A percentile compares a stretch with the other conserved stretches of the same genome.
These are phyloP conservation scores for Parazoanthus atlanticus DNA, from an alignment of 92 coral and sea anemone genomes.

Conservation along the genomic window DNA sequence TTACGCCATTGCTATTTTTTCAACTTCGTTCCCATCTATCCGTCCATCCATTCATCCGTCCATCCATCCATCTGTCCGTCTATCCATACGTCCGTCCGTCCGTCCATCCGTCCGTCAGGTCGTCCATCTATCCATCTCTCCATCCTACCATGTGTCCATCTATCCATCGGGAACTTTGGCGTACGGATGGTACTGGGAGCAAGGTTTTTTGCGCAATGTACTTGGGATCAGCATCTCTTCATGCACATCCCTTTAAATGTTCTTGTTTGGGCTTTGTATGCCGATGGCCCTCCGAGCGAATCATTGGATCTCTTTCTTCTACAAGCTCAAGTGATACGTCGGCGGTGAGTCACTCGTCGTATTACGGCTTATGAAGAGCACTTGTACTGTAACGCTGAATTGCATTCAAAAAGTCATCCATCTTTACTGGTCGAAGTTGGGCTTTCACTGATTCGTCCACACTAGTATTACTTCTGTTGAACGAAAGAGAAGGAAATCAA, in stretches of 20 bases:
- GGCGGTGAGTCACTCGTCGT: neutral
- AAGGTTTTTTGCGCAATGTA: neutral
- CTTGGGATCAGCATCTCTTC: no score
- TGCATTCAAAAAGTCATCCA: constrained; percentile 68
- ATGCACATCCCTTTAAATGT: no score
- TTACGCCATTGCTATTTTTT: neutral
- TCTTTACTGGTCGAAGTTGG: constrained; percentile 63
- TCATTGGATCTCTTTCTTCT: neutral
- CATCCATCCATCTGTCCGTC: no score
- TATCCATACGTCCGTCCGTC: no score
- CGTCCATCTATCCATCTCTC: no score
- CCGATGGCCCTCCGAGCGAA: neutral
- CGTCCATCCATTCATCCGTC: neutral
- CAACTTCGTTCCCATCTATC: neutral
- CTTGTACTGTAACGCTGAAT: constrained; percentile 39
- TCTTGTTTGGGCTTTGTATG: neutral
- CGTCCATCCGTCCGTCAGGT: no score
- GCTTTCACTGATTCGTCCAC: constrained; percentile 37
- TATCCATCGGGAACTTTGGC: neutral
- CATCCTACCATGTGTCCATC: neutral
- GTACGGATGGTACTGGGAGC: neutral
- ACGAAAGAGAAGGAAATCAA: neutral
- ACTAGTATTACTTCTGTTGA: constrained; percentile 42
- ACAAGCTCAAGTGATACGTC: neutral
- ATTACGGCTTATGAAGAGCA: constrained; percentile 9